Base-by-base conservation (phyloP, 2,797 vertebrate species). In the Erethizon dorsatum region DNA sequence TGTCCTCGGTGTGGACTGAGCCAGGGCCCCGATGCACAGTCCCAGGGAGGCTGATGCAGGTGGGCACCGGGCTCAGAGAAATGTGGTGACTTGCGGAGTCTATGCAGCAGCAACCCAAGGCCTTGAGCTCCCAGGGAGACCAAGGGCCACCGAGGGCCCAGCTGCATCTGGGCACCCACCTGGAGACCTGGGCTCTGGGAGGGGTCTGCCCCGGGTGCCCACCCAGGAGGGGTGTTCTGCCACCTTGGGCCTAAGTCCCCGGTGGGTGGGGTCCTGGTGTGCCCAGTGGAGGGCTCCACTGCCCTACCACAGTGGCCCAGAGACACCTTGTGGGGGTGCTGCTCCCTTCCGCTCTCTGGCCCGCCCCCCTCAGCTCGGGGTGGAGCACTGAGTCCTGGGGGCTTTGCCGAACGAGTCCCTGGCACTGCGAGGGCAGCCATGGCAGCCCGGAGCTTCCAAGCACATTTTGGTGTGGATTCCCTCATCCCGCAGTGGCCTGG, bases 171-270 rank as follows among this genome's bases (percentile, higher is more conserved):
- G 67, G n/a, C 17, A 20, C 7, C 67, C 41, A n/a, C 67, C 67
- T n/a, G n/a, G 37, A 99, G 99, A 94, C 98, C 98, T 41, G 85
- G 6, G 98, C 98, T 98, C 98, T 99, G 98, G 97, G 0, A 97
- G 75, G 63, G 92, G 89, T 94, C 97, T 96, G 96, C 92, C 91
- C 97, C 95, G 52, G 57, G 0, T 17, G 71, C 41, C 71, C 22
- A 41, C 22, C 22, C 18, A 26, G 41, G 37, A 24, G 67, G 37
- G 69, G 2, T 71, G 67, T 37, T 4, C 67, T 75, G 37, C 22
- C 14, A 18, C 15, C 1, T 47, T 47, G 71, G 24, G 26, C 24
- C 75, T 54, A 7, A 31, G 14, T 54, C 28, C 28, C 47, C 18
- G 28, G 47, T 20, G 47, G 47, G 47, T 8, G 6, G 7, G 24